phyloP scores from a whole-genome alignment of 2,888 invertebrate species.

The Pachliopta kotzebuea region DNA sequence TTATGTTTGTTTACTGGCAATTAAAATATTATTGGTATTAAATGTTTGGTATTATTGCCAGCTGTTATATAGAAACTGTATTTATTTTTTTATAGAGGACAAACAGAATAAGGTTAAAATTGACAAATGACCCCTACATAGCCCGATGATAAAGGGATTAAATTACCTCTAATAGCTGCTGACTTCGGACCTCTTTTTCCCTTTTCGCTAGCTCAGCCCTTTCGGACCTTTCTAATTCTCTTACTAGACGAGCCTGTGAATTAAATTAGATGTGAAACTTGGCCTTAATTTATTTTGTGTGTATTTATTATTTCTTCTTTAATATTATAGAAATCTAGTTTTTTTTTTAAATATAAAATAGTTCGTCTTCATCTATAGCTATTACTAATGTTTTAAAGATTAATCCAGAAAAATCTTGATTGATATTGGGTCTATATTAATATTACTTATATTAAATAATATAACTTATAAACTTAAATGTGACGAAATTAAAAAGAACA shows the following conservation, averaged over 20 bases:
- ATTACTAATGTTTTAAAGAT: no score
- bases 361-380: no score
- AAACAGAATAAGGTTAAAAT: slow-evolving; percentile 29
- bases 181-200: slow-evolving; percentile 90
- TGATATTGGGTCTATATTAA: background rate
- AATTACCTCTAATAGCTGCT: slow-evolving; percentile 93
- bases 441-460: background rate
- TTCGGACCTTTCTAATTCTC: slow-evolving; percentile 89
- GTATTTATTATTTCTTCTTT: background rate
- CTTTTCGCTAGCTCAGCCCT: slow-evolving; percentile 91
- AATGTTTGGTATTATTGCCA: slow-evolving; percentile 15
- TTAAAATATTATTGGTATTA: background rate
- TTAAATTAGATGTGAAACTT: slow-evolving; percentile 24
- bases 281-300: background rate
- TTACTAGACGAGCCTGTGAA: slow-evolving; percentile 78
- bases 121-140: slow-evolving; percentile 12
- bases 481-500: background rate
- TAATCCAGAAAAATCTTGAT: no score
- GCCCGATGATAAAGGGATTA: slow-evolving; percentile 16
- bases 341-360: no score
- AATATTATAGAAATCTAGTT: no score
- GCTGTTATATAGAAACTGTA: slow-evolving; percentile 18
- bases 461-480: no score
- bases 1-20: background rate
- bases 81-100: slow-evolving; percentile 22